phyloP scores from a whole-genome alignment of 2,888 invertebrate species.

The Caprella mutica region DNA sequence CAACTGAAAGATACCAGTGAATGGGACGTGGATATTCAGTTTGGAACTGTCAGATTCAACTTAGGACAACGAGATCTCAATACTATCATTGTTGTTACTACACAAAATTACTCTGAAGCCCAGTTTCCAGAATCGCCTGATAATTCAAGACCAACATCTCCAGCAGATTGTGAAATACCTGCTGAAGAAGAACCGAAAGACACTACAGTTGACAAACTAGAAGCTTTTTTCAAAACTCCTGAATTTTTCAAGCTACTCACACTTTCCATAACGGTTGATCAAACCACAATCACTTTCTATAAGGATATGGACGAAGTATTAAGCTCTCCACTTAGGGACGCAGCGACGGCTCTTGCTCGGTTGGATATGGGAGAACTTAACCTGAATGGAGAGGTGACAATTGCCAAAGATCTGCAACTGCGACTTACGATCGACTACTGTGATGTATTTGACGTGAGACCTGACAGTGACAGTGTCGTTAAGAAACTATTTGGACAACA shows the following conservation, averaged over 20 bases:
- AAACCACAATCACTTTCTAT: constrained; percentile 57
- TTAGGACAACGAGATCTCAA: constrained; percentile 64
- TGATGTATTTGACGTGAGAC: constrained; percentile 59
- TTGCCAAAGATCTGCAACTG: constrained; percentile 57
- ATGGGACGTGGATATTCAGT: constrained; percentile 53
- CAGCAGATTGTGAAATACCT: constrained; percentile 2
- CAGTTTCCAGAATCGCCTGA: constrained; percentile 34
- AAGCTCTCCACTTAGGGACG: constrained; percentile 60
- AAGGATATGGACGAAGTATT: constrained; percentile 60
- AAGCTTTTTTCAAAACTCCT: constrained; percentile 60
- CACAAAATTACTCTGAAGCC: constrained; percentile 52
- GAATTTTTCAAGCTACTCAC: constrained; percentile 51
- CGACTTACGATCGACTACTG: constrained; percentile 58
- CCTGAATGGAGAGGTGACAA: constrained; percentile 52
- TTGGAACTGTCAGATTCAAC: constrained; percentile 56
- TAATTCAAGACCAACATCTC: constrained; percentile 20
- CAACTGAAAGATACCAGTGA: constrained; percentile 39
- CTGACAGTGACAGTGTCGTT: constrained; percentile 45
- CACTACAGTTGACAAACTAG: constrained; percentile 51
- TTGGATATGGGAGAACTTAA: constrained; percentile 57
- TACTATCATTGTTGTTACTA: constrained; percentile 57
- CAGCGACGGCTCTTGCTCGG: constrained; percentile 58
- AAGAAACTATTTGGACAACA: constrained; percentile 33
- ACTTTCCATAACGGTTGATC: constrained; percentile 54
- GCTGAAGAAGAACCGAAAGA: constrained; percentile 2